Base-by-base conservation (phyloP, 2,113 vertebrate species). In the Anseranas semipalmata region DNA sequence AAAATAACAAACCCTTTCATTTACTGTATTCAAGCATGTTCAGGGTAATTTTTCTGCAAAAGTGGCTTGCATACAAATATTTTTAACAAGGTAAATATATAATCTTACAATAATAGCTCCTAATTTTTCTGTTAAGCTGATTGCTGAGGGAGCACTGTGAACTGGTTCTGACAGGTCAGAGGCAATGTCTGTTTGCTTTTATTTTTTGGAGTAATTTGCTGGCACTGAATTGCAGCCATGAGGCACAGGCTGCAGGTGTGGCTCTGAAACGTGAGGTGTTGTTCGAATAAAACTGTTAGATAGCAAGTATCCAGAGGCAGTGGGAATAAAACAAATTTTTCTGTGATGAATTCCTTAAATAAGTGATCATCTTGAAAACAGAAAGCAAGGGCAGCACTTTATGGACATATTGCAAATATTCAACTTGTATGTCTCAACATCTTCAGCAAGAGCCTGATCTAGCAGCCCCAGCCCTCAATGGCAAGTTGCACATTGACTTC, bases 61-160 rank as follows among this genome's bases (percentile, higher is more conserved):
- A 97, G 93, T 93, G 94, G 96, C 97, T 98, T 94, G 84, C 95
- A 94, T 97, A 95, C 96, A 98, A 98, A 97, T 97, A 97, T 93
- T 96, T 95, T 96, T 97, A 97, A 97, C 97, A 97, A 97, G 97
- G 97, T 96, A 97, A 93, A 97, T 97, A 97, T 96, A 96, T 96
- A 96, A 96, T 92, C 94, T 96, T 96, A 80, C 85, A 92, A 95
- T 94, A 93, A 96, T 96, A 96, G 90, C 94, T 94, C 90, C 95
- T 97, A 95, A 97, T 97, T 97, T 97, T 97, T 96, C 92, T 96
- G 95, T 92, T 94, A 95, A 87, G 85, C 93, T 90, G 96, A 97
- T 96, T 93, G 81, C 94, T 81, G 63, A 50, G 89, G 89, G 70
- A 95, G 83, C 90, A 33, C 93, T 96, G 94, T 95, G 93, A 97